phyloP scores from a whole-genome alignment of 2,888 invertebrate genomes.

The Drosophila algonquin region DNA sequence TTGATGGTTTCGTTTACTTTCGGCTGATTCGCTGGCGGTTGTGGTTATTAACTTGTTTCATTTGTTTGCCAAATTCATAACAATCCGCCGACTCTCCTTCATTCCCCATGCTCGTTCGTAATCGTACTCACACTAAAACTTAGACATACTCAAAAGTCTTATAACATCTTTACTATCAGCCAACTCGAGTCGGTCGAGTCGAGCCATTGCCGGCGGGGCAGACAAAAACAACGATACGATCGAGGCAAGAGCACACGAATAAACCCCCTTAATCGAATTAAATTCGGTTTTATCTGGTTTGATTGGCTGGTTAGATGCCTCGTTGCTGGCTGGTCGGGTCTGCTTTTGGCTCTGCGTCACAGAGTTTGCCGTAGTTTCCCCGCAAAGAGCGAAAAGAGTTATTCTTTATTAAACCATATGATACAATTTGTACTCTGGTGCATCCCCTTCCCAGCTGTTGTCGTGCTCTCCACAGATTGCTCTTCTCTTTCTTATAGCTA shows the following conservation, averaged over 20 bases:
- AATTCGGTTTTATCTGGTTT: constrained; percentile 82
- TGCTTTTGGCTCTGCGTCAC: constrained; percentile 37
- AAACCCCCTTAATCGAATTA: constrained; percentile 79
- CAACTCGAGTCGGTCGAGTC: constrained; percentile 33
- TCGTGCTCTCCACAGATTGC: neutral
- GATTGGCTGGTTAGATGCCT: constrained; percentile 50
- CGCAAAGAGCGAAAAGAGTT: constrained; percentile 44
- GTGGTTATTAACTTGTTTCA: constrained; percentile 59
- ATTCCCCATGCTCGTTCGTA: constrained; percentile 32
- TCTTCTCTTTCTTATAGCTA: constrained; percentile 3
- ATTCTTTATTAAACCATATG: constrained; percentile 30
- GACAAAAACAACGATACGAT: constrained; percentile 43
- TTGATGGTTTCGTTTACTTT: constrained; percentile 12
- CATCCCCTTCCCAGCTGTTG: neutral
- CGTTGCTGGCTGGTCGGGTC: constrained; percentile 17
- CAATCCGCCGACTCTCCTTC: constrained; percentile 34
- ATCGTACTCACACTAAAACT: constrained; percentile 38
- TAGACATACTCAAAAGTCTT: constrained; percentile 17
- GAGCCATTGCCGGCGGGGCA: neutral
- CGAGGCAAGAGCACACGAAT: constrained; percentile 56
- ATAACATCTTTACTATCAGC: constrained; percentile 63
- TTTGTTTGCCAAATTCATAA: constrained; percentile 65
- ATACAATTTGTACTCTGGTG: constrained; percentile 19
- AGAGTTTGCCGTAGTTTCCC: constrained; percentile 41
- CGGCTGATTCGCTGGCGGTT: constrained; percentile 25